Evolutionary conservation across 2,113 vertebrate genomes (phyloP).

Genomic region (Raja brachyura): DNA sequence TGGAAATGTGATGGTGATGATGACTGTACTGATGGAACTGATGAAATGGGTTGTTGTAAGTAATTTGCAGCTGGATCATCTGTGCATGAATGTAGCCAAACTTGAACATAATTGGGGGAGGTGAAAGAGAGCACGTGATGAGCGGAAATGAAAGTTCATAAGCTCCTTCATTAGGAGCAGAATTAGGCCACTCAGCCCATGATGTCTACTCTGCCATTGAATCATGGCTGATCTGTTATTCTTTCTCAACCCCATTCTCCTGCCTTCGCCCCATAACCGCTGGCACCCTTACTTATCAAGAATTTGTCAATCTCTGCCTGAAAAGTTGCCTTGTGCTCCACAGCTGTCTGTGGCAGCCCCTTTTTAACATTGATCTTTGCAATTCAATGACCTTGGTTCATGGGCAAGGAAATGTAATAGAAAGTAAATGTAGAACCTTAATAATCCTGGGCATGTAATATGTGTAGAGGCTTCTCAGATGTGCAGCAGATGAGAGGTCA

Average conservation of each 20-base stretch:
- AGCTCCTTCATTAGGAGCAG: too few species aligned
- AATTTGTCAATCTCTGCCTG: too few species aligned
- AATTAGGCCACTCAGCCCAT: too few species aligned
- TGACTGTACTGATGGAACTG: constrained; percentile 33
- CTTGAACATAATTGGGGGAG: not conserved
- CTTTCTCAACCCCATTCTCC: too few species aligned
- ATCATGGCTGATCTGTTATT: too few species aligned
- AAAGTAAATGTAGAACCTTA: too few species aligned
- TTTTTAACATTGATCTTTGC: not conserved
- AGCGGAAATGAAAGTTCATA: not conserved
- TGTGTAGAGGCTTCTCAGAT: not conserved
- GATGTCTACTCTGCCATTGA: too few species aligned
- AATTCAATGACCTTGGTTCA: not conserved
- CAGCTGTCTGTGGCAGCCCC: too few species aligned
- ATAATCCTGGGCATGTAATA: not conserved
- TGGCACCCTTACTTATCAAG: too few species aligned
- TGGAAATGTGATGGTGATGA: constrained; percentile 24
- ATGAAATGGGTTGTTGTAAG: constrained; percentile 9
- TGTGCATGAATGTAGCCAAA: not conserved
- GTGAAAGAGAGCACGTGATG: not conserved
- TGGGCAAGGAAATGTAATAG: not conserved
- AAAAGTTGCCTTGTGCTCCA: too few species aligned
- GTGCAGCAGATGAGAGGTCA: not conserved
- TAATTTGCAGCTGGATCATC: not conserved
- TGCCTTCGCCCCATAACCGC: too few species aligned